phyloP scores from a whole-genome alignment of 2,113 vertebrate species.

The Halcyon senegalensis region DNA sequence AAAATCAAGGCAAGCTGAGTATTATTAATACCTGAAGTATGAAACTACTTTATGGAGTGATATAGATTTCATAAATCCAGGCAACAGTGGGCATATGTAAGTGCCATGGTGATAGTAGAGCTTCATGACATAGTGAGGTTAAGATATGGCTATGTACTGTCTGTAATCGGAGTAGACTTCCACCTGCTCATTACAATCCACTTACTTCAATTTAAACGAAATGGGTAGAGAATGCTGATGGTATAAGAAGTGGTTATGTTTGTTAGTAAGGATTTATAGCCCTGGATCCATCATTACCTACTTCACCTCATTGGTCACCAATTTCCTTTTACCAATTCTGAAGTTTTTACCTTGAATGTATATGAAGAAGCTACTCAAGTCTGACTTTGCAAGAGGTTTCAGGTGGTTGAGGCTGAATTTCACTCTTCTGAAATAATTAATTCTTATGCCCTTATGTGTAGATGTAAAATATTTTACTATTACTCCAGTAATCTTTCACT shows the following conservation, averaged over 20 bases:
- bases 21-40: not conserved
- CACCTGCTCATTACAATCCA: not conserved
- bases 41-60: not conserved
- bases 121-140: not conserved
- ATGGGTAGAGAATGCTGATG: not conserved
- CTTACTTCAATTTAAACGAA: not conserved
- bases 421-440: not conserved
- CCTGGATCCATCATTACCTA: not conserved
- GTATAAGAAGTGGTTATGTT: not conserved
- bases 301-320: not conserved
- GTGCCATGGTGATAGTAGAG: not conserved
- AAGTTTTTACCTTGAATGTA: not conserved
- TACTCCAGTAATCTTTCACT: not conserved
- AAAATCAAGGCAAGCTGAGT: not conserved
- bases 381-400: not conserved
- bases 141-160: not conserved
- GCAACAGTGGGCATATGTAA: accelerated
- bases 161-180: not conserved
- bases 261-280: not conserved
- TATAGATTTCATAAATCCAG: not conserved
- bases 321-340: not conserved
- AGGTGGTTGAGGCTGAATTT: not conserved
- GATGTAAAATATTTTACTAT: not conserved
- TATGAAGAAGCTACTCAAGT: not conserved
- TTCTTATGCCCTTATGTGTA: not conserved